Evolutionary conservation across 2,888 invertebrate species (phyloP).

Genomic region (Rhingia campestris): DNA sequence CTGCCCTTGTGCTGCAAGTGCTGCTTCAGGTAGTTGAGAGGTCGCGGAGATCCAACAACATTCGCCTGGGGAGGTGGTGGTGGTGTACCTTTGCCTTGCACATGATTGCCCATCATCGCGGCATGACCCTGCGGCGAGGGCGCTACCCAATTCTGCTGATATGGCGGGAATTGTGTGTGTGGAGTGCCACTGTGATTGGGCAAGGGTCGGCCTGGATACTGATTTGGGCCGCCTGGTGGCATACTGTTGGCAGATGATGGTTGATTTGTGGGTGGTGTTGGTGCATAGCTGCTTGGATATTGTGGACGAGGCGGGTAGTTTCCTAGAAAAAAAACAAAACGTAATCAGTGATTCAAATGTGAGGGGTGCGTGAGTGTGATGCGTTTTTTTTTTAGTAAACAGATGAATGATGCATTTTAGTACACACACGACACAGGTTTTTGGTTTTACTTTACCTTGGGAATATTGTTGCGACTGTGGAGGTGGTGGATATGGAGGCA

Average conservation of each 20-base stretch:
- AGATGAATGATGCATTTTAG: slow-evolving; percentile 12
- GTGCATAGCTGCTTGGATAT: slow-evolving; percentile 84
- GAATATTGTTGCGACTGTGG: slow-evolving; percentile 85
- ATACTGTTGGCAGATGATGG: slow-evolving; percentile 80
- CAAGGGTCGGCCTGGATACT: slow-evolving; percentile 84
- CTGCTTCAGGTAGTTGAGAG: slow-evolving; percentile 87
- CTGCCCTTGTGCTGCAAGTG: slow-evolving; percentile 89
- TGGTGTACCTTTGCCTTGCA: slow-evolving; percentile 81
- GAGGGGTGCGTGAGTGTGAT: background rate
- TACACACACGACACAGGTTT: background rate
- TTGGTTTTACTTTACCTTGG: slow-evolving; percentile 81
- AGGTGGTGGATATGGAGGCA: slow-evolving; percentile 85
- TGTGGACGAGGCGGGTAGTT: slow-evolving; percentile 84
- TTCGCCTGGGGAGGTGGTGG: slow-evolving; percentile 84
- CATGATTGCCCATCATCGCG: slow-evolving; percentile 82
- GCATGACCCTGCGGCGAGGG: slow-evolving; percentile 80
- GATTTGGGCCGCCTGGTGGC: slow-evolving; percentile 82
- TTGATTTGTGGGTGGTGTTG: slow-evolving; percentile 84
- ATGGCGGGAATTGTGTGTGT: slow-evolving; percentile 82
- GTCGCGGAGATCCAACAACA: slow-evolving; percentile 83
- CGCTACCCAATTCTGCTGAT: slow-evolving; percentile 81
- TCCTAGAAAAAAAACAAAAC: slow-evolving; percentile 75
- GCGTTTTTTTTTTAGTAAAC: slow-evolving; percentile 18
- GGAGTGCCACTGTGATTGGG: slow-evolving; percentile 84
- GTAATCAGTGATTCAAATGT: background rate